These are phyloP conservation scores for Paramormyrops hopkinsi DNA, from an alignment of 2,797 vertebrate genomes.

Conservation along the genomic window DNA sequence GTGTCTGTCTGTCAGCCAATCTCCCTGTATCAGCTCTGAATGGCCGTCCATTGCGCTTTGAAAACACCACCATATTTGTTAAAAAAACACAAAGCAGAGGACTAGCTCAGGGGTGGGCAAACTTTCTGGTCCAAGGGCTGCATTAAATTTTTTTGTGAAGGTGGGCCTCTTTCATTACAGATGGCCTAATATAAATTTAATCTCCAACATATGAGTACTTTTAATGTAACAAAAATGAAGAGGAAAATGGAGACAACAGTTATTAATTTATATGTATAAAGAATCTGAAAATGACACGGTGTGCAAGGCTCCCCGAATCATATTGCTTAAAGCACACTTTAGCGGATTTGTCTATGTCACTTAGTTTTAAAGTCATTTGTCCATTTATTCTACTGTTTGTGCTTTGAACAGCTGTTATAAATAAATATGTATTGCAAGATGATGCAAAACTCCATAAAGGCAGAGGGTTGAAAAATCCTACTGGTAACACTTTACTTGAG, in stretches of 20 bases:
- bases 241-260: neutral
- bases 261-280: neutral
- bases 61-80: neutral
- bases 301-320: neutral
- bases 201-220: neutral
- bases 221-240: neutral
- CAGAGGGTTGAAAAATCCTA: neutral
- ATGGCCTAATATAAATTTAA: neutral
- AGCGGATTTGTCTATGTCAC: neutral
- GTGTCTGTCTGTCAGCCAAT: neutral
- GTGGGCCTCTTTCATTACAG: neutral
- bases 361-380: neutral
- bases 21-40: neutral
- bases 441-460: neutral
- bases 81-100: neutral
- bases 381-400: neutral
- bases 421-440: neutral
- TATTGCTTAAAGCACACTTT: neutral
- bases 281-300: neutral
- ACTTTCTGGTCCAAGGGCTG: neutral
- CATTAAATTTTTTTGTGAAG: neutral
- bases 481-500: neutral
- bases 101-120: neutral
- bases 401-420: neutral
- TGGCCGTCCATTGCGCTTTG: neutral